Evolutionary conservation across 2,888 invertebrate genomes (phyloP), one percentile per base, ranked within the genome.

Genomic region (Hydroisotoma schaefferi): DNA sequence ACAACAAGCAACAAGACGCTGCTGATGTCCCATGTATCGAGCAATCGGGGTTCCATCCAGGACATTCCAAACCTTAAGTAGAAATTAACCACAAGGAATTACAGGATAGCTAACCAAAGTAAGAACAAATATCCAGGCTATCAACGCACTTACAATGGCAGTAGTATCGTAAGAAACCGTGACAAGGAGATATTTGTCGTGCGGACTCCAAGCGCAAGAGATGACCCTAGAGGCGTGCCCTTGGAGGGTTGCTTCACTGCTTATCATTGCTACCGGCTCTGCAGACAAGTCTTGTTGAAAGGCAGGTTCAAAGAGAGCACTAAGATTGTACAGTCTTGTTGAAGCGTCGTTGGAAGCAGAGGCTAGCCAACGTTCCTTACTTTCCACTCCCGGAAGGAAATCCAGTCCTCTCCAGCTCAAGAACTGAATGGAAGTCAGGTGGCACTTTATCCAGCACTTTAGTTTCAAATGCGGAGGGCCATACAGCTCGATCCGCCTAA

Each of bases 101-200:
- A 33, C 33, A 33, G 33, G 8, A 33, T 33, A 33, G 33, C 8
- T 33, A 33, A 33, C 15, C 33, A 33, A 6, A 33, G 33, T 33
- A 33, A 10, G 33, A 6, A 10, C 8, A 40, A 40, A 18, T 40
- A 40, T 18, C 54, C 43, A 23, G 56, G 15, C 8, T 33, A 33
- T 33, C 33, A 6, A 12, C 25, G 27, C 18, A 65, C 69, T 75
- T 77, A 89, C 88, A 78, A 86, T 81, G 25, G 84, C 84, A 28
- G 84, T 83, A 25, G 80, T 78, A 75, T 90, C 89, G 63, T 84
- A 85, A 1, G 87, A 85, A 0, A 84, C 84, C 2, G 88, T 84
- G 5, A 85, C 80, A 46, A 92, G 77, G 48, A 80, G 76, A 0
- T 81, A 84, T 58, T 85, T 84, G 2, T 78, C 74, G 73, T 87